Evolutionary conservation across 2,797 vertebrate genomes (phyloP).

Genomic region (Neoniphon sammara): DNA sequence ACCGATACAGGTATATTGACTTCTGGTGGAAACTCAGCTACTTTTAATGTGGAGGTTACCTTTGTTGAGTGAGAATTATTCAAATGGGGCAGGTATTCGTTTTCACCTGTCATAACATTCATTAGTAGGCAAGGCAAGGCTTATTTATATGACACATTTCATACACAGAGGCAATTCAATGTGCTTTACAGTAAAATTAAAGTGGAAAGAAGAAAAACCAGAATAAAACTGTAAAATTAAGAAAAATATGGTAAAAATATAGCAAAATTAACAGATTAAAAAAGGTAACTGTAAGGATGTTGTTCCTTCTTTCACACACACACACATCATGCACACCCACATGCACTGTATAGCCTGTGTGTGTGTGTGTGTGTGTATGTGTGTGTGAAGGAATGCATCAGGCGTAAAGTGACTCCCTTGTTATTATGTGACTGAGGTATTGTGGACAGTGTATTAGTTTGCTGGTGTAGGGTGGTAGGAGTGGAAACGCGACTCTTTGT

Average conservation of each 20-base stretch:
- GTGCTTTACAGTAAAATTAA: no score
- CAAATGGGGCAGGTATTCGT: constrained; percentile 11
- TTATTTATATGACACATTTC: no score
- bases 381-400: constrained; percentile 76
- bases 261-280: no score
- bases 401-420: constrained; percentile 81
- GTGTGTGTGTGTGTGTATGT: constrained; percentile 49
- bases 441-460: constrained; percentile 77
- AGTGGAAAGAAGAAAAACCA: no score
- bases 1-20: constrained; percentile 18
- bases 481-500: constrained; percentile 78
- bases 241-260: no score
- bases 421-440: constrained; percentile 74
- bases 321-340: constrained; percentile 41
- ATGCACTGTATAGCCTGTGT: constrained; percentile 13
- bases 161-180: no score
- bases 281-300: constrained; percentile 4
- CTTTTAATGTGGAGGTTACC: constrained; percentile 1
- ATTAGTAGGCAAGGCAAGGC: constrained; percentile 32
- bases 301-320: constrained; percentile 1
- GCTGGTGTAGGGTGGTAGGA: constrained; percentile 75
- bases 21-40: constrained; percentile 18
- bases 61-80: constrained; percentile 11
- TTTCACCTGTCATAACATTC: constrained; percentile 35
- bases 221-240: no score